Evolutionary conservation across 2,888 invertebrate species (phyloP).

Genomic region (Nephrotoma flavescens): DNA sequence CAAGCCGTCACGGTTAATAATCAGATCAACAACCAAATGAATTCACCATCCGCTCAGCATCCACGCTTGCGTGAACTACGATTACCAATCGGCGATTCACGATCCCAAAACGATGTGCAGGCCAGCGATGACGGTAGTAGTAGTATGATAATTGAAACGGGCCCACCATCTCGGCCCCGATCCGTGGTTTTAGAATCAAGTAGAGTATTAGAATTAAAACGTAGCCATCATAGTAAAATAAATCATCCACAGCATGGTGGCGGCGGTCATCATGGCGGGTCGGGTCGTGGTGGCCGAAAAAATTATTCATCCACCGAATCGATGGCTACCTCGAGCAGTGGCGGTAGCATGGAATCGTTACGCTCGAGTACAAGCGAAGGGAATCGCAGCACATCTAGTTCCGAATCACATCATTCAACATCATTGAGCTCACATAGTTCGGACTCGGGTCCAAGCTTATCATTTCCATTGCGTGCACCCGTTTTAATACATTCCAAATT

Average conservation of each 20-base stretch:
- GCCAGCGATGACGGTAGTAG: constrained; percentile 44
- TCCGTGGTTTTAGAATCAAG: constrained; percentile 43
- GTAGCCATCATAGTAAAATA: constrained; percentile 38
- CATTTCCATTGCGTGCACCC: constrained; percentile 49
- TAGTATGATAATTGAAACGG: constrained; percentile 40
- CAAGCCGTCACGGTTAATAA: constrained; percentile 38
- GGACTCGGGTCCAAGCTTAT: constrained; percentile 47
- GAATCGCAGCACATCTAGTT: constrained; percentile 71
- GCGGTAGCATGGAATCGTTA: constrained; percentile 76
- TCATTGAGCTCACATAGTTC: constrained; percentile 77
- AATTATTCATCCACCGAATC: constrained; percentile 58
- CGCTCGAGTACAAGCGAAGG: constrained; percentile 79
- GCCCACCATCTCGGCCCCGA: constrained; percentile 50
- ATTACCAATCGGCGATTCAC: constrained; percentile 53
- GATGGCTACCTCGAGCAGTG: constrained; percentile 76
- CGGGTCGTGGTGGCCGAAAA: constrained; percentile 25
- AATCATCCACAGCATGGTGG: constrained; percentile 16
- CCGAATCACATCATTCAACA: constrained; percentile 68
- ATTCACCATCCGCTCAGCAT: constrained; percentile 41
- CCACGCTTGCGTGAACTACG: constrained; percentile 58
- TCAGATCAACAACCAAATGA: constrained; percentile 27
- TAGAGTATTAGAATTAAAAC: constrained; percentile 58
- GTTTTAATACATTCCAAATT: constrained; percentile 59
- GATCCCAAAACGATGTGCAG: constrained; percentile 44
- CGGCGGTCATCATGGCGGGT: constrained; percentile 34